Conservation (phyloP, 2,113 vertebrate genomes). For the Colistium nudipinnis region DNA sequence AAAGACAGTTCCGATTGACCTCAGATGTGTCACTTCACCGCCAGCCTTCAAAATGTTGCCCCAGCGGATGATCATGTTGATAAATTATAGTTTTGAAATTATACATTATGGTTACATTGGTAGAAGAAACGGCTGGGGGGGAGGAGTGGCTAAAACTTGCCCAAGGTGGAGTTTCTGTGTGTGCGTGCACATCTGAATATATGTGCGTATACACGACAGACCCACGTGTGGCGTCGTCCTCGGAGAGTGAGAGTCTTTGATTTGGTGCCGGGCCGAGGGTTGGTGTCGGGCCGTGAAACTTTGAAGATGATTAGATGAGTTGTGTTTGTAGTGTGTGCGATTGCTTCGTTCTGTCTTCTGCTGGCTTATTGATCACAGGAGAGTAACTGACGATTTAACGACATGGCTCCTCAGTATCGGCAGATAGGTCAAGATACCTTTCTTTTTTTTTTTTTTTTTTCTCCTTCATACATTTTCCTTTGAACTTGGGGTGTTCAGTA, state of each 20-base stretch:
- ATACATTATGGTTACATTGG: constrained; percentile 21
- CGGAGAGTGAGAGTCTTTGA: constrained; percentile 8
- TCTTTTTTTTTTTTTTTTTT: no score
- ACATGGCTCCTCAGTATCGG: constrained; percentile 34
- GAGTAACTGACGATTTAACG: constrained; percentile 37
- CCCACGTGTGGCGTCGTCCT: not conserved
- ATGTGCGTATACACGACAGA: not conserved
- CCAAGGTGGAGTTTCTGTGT: not conserved
- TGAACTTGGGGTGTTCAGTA: constrained; percentile 35
- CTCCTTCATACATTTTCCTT: constrained; percentile 14
- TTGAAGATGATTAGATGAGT: constrained; percentile 63
- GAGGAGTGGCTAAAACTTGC: constrained; percentile 13
- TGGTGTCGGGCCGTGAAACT: constrained; percentile 24
- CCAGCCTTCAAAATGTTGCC: constrained; percentile 14
- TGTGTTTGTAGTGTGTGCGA: constrained; percentile 39
- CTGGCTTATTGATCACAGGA: constrained; percentile 53
- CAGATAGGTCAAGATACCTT: constrained; percentile 35
- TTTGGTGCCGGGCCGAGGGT: constrained; percentile 28
- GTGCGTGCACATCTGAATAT: constrained; percentile 22
- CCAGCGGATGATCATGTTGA: constrained; percentile 42
- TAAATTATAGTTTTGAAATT: constrained; percentile 45
- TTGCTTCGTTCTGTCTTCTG: constrained; percentile 10
- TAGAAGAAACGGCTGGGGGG: constrained; percentile 7
- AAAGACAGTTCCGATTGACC: constrained; percentile 60
- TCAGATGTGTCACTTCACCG: constrained; percentile 51